Conservation (phyloP, 2,113 vertebrate genomes). For the Petrocephalus microphthalmus region DNA sequence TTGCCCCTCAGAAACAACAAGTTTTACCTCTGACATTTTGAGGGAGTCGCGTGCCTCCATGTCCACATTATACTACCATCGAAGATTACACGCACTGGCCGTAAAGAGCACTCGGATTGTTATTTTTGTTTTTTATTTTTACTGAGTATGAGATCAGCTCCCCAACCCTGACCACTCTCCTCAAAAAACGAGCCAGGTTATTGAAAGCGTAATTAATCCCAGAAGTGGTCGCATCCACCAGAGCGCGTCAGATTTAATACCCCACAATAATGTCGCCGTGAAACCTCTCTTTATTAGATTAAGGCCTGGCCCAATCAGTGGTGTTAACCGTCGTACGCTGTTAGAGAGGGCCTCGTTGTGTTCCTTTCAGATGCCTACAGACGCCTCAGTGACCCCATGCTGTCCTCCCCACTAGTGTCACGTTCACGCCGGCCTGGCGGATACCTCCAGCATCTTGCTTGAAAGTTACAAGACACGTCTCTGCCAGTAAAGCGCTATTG, state of each 20-base stretch:
- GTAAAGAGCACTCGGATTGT: slow-evolving; percentile 17
- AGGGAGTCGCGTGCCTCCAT: background rate
- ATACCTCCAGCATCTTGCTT: slow-evolving; percentile 19
- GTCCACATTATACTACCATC: background rate
- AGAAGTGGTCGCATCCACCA: slow-evolving; percentile 42
- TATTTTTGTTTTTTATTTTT: slow-evolving; percentile 18
- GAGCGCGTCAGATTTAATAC: slow-evolving; percentile 47
- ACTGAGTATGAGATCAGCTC: slow-evolving; percentile 37
- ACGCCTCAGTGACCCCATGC: slow-evolving; percentile 11
- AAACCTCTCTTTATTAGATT: slow-evolving; percentile 42
- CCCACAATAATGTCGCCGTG: slow-evolving; percentile 41
- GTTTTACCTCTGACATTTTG: slow-evolving; percentile 20
- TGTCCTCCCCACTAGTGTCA: background rate
- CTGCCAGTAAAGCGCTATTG: background rate
- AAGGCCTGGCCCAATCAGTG: slow-evolving; percentile 30
- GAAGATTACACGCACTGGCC: slow-evolving; percentile 17
- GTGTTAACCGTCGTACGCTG: slow-evolving; percentile 25
- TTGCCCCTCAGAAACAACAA: slow-evolving; percentile 9
- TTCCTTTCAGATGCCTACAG: background rate
- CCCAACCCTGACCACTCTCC: slow-evolving; percentile 18
- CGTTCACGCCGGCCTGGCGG: slow-evolving; percentile 13
- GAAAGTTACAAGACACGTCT: background rate
- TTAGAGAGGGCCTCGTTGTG: background rate
- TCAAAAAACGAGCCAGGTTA: slow-evolving; percentile 24
- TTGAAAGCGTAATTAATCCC: slow-evolving; percentile 35